Conservation (phyloP, 2,113 vertebrate genomes). For the Pelecanoides urinatrix region DNA sequence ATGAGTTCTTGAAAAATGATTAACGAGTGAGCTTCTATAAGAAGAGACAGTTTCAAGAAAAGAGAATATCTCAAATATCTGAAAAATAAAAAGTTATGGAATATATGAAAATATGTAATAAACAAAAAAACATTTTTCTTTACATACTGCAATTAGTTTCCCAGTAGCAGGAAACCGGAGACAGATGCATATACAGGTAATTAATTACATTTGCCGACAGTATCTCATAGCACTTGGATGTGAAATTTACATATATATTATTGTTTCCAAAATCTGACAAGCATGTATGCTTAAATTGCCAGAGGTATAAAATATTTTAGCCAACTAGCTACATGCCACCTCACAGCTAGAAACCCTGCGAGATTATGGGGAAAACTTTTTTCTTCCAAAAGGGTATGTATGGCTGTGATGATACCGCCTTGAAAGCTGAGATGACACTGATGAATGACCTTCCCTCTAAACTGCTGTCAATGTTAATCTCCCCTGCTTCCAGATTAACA, state of each 20-base stretch:
- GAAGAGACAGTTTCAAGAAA: not conserved
- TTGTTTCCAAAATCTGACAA: slow-evolving; percentile 28
- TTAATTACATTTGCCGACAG: not conserved
- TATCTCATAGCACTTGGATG: not conserved
- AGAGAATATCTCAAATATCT: not conserved
- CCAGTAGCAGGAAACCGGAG: not conserved
- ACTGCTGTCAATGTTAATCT: not conserved
- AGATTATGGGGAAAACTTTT: not conserved
- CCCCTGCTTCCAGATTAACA: slow-evolving; percentile 8
- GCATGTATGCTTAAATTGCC: not conserved
- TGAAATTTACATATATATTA: slow-evolving; percentile 54
- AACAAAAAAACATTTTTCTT: not conserved
- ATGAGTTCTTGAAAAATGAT: not conserved
- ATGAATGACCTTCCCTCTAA: not conserved
- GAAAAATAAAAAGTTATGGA: not conserved
- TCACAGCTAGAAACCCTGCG: not conserved
- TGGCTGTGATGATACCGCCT: not conserved
- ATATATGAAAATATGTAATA: not conserved
- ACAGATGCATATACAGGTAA: not conserved
- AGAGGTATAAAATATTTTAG: not conserved
- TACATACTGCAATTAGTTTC: not conserved
- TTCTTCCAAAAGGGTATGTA: not conserved
- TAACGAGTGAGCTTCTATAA: not conserved
- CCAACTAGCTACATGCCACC: not conserved
- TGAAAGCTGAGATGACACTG: slow-evolving; percentile 17